Base-by-base conservation (phyloP, 2,888 invertebrate genomes). In the Lasioglossum oenotherae region DNA sequence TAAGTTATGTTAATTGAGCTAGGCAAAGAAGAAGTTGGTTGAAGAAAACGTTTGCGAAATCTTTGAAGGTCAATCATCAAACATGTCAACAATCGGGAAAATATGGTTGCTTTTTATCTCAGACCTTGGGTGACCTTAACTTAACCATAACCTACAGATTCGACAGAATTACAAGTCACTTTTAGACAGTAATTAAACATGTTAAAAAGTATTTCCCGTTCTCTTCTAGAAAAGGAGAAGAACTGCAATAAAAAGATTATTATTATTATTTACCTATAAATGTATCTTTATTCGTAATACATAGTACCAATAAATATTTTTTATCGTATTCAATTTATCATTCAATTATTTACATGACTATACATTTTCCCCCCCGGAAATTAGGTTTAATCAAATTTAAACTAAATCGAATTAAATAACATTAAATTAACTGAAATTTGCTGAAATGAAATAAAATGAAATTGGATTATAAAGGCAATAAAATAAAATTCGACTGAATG, bases 381-480 rank as follows among this genome's bases (percentile, higher is more conserved):
- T 31, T 16, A 14, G 27, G 14, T 14, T 14, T 4, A 60, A 60
- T 27, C 27, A 60, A 60, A 60, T 31, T 16, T 60, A 12, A 14
- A 14, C 12, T 14, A 27, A 14, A 27, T 27, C 14, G 27, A 16
- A 60, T 27, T 14, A 27, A 10, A 57, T 57, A 8, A n/a, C 23
- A n/a, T 57, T 57, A 5, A 49, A 57, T n/a, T 10, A 23, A 60
- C 12, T 2, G 1, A 60, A 27, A 60, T 4, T 12, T 44, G 12
- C 12, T 44, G 14, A 27, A n/a, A 57, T 57, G 4, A n/a, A 10
- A 23, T 57, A n/a, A n/a, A n/a, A 57, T n/a, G 1, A 10, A 57
- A n/a, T n/a, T 0, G 3, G 3, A n/a, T n/a, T 5, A 0, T 5
- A 0, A n/a, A n/a, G 1, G 10, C 10, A 8, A 57, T 57, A 10